Evolutionary conservation across 2,113 vertebrate species (phyloP), one percentile per base, ranked within the genome.

Genomic region (Todiramphus chloris): DNA sequence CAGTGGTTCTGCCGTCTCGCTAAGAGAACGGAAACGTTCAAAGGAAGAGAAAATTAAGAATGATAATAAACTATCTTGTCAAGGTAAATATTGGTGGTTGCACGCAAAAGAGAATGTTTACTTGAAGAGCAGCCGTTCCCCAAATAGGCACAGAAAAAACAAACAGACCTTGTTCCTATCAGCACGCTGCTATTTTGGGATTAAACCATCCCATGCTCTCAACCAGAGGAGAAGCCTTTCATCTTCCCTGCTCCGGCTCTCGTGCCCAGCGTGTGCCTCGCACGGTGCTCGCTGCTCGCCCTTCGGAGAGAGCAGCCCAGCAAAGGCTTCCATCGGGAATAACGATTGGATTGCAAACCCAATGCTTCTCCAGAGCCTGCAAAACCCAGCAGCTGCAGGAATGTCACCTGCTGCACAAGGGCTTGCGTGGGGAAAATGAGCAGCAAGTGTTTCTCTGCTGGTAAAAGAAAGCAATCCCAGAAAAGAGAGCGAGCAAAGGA

Each of bases 51-150:
- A 76, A 93, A 84, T 88, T 31, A 91, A 53, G 83, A 93, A 96
- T 5, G 87, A 95, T 85, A 96, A 96, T 87, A 95, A 93, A 97
- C 90, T 94, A 60, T 87, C 91, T 91, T 94, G 85, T 93, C 82
- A 73, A 95, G 90, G 92, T 93, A 96, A 88, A 94, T 95, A 94
- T 15, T 83, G 77, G 84, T 90, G 91, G 55, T 77, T 82, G 76
- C 13, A 48, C 48, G 78, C 75, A 53, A 24, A 46, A 80, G 80
- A 74, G 88, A 75, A 60, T 39, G 59, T 93, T 96, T 93, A 95
- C 83, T 91, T 13, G 39, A 77, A 91, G 90, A 84, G 86, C 58
- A 8, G 91, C 90, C n/a, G 2, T 69, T 93, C 92, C 94, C 81
- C 70, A 94, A 95, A 96, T 25, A 96, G 88, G 44, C 70, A 63